Conservation (phyloP, 2,888 invertebrate species). For the Mystacides longicornis region DNA sequence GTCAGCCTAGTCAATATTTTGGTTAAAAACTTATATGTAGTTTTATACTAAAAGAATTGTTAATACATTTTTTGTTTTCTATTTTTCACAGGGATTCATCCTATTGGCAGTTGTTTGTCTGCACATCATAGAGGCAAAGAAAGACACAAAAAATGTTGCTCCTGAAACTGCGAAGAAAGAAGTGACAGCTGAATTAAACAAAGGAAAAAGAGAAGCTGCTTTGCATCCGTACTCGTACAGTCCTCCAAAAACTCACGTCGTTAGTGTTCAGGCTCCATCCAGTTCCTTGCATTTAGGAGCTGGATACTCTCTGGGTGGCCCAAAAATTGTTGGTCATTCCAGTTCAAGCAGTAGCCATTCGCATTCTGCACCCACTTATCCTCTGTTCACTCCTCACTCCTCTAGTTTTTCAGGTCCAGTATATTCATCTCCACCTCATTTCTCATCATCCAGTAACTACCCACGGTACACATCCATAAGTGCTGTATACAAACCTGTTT, state of each 20-base stretch:
- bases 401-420: constrained; percentile 9
- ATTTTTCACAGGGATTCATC: constrained; percentile 15
- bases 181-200: constrained; percentile 12
- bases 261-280: constrained; percentile 7
- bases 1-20: too few species aligned
- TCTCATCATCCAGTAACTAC: constrained; percentile 1
- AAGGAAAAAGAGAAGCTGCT: constrained; percentile 24
- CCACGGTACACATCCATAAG: constrained; percentile 21
- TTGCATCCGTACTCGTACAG: constrained; percentile 13
- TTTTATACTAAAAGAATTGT: not conserved
- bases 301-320: constrained; percentile 19
- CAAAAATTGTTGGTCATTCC: constrained; percentile 9
- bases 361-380: constrained; percentile 6
- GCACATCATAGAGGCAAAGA: constrained; percentile 10
- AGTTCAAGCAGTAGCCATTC: constrained; percentile 14
- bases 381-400: constrained; percentile 10
- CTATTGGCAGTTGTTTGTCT: constrained; percentile 13
- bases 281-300: constrained; percentile 8
- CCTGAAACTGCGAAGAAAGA: constrained; percentile 12
- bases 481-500: constrained; percentile 5
- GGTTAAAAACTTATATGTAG: not conserved
- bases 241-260: constrained; percentile 7
- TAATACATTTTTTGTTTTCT: not conserved
- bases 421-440: constrained; percentile 4
- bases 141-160: constrained; percentile 9